Base-by-base conservation (phyloP, 2,113 vertebrate species). In the Alethe diademata region DNA sequence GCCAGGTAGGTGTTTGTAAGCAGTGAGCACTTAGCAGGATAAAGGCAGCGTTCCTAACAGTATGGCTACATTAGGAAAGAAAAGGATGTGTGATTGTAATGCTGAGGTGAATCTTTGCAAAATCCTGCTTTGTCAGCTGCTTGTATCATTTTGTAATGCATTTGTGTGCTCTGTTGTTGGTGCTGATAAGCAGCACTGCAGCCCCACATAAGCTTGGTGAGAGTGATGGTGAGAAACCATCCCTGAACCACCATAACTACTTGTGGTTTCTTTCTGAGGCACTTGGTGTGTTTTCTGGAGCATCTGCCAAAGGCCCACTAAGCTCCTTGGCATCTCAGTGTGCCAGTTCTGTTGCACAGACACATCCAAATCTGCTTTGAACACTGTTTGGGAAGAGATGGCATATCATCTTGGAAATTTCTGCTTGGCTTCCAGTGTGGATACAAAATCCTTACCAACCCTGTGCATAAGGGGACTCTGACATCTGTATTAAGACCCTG, bases 121-220 rank as follows among this genome's bases (percentile, higher is more conserved):
- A 79, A n/a, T 61, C 35, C 33, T 67, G 33, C 26, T 66, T 53
- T 0, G 0, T 67, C 48, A 75, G 23, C 4, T 43, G 15, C 36
- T 81, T 86, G 29, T 26, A 78, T 12, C 0, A 3, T 43, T 51
- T 56, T 36, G 18, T 35, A 31, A 22, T 12, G 9, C 5, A 7
- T 80, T 70, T 57, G 8, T 5, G 0, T 43, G 20, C 50, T 73
- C 31, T 45, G 7, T 20, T 67, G 11, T 24, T 86, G 35, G 42
- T 69, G 26, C 54, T 73, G 26, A 28, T 16, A 9, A 3, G 1
- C 40, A 35, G 5, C 14, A 74, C 14, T 73, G 42, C 22, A 72
- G 18, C 33, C 48, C 9, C 8, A 17, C 0, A 0, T 2, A n/a
- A 31, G 5, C 17, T 24, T 43, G 8, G 11, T 33, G 56, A 31